Evolutionary conservation across 2,888 invertebrate genomes (phyloP), one percentile per base, ranked within the genome.

Genomic region (Lasius fuliginosus): DNA sequence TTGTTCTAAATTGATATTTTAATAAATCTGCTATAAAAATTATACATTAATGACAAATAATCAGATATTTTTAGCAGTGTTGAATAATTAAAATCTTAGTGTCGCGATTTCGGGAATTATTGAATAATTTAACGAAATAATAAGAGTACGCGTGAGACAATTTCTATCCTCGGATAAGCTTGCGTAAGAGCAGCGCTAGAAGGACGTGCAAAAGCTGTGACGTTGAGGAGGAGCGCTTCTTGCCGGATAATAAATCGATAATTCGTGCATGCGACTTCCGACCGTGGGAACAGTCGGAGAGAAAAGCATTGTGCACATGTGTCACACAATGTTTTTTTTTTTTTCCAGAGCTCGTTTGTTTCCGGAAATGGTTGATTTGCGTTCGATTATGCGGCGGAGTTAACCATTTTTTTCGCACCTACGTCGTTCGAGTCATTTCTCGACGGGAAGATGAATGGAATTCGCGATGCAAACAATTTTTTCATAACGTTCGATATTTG

Each of bases 211-310:
- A 30, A n/a, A 69, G 71, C 23, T 46, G 23, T 8, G 11, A 3
- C 46, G 77, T 69, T 30, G 69, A 71, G 27, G 23, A 42, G 71
- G 15, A 56, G 42, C 56, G 30, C 1, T 27, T 30, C n/a, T 36
- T 33, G 33, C 6, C 46, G 18, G 71, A 71, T 79, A 79, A 79
- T 79, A 79, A 79, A 79, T 79, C 79, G 71, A 79, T 71, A 79
- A 79, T 79, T 79, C 58, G 33, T 46, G 69, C 46, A 23, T 42
- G 30, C 71, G 73, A 79, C 46, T 71, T 79, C 18, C 46, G 23
- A 79, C 18, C 73, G 46, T 71, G 79, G 30, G 46, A 79, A 79
- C 11, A 60, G 73, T 27, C 8, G 42, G 18, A 71, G 58, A 60
- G 71, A 79, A 71, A 3, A 42, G 58, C 56, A 8, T 60, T 23